Percentiles rank a stretch among this genome's conserved stretches.
phyloP scores from a whole-genome alignment of 1,140 invertebrate genomes.

The Apis mellifera region Amel_HAv3.1 CM009941.2:2993001-2993500 shows the following conservation, averaged over 20 bases:
- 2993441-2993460: background rate
- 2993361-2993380: background rate
- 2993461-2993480: background rate
- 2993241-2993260: background rate
- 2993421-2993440: background rate
- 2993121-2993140: background rate
- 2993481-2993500: background rate
- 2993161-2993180: background rate
- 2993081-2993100: background rate
- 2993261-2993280: too few relatives aligned
- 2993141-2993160: background rate
- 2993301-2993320: slow-evolving; percentile 4
- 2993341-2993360: too few relatives aligned
- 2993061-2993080: slow-evolving; percentile 6
- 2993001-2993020: background rate
- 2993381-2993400: slow-evolving; percentile 1
- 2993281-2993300: too few relatives aligned
- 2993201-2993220: background rate
- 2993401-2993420: background rate
- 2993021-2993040: background rate
- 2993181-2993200: background rate
- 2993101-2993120: background rate
- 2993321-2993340: background rate
- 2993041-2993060: background rate
- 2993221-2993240: background rate